Evolutionary conservation across 2,113 vertebrate genomes (phyloP).

Genomic region (Calypte anna): DNA sequence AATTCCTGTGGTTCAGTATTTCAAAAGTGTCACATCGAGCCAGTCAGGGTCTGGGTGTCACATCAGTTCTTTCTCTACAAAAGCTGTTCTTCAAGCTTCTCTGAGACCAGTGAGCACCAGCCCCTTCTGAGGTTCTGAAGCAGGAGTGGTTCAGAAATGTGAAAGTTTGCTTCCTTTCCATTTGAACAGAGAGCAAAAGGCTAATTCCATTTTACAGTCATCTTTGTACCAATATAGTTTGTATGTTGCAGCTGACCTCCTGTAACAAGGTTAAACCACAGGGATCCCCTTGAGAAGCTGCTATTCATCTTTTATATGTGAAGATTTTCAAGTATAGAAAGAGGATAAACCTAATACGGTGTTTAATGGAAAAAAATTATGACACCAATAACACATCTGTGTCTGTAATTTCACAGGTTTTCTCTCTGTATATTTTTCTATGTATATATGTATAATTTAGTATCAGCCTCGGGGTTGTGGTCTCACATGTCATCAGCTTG

Average conservation of each 20-base stretch:
- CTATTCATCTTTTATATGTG: conserved; percentile 69
- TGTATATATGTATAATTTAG: conserved; percentile 60
- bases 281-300: conserved; percentile 37
- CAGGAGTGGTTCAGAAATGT: not conserved
- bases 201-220: conserved; percentile 44
- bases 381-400: conserved; percentile 69
- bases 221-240: conserved; percentile 24
- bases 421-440: conserved; percentile 59
- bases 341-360: conserved; percentile 63
- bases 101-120: fast-evolving
- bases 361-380: conserved; percentile 64
- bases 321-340: conserved; percentile 73
- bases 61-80: not conserved
- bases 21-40: not conserved
- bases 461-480: conserved; percentile 61
- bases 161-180: not conserved
- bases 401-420: conserved; percentile 71
- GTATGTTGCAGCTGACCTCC: conserved; percentile 28
- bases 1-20: fast-evolving
- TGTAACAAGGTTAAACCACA: conserved; percentile 45
- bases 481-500: conserved; percentile 65
- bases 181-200: conserved; percentile 9
- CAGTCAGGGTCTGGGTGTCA: not conserved
- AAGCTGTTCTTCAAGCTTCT: not conserved
- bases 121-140: not conserved